Base-by-base conservation (phyloP, 2,113 vertebrate genomes). In the Vulpes ferrilata region DNA sequence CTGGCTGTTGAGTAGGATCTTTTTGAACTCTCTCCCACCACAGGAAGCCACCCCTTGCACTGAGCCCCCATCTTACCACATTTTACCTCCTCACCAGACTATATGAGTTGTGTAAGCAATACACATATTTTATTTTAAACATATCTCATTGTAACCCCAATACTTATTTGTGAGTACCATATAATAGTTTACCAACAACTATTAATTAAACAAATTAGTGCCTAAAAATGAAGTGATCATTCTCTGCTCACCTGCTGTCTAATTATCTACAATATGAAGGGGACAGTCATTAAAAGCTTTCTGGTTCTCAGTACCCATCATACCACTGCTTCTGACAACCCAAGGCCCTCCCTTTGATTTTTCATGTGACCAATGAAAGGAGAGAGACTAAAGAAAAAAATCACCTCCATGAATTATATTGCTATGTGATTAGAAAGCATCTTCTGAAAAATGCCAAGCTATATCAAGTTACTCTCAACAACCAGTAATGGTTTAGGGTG, bases 381-480 rank as follows among this genome's bases (percentile, higher is more conserved):
- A 67, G 38, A n/a, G 12, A 88, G 16, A n/a, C 20, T 84, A 73
- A 27, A 88, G 51, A 74, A 30, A 91, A 88, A 79, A 48, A 9
- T 32, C 71, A 64, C 5, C 7, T 60, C 88, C 25, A 81, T 69
- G 59, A 60, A 76, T 59, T 87, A 35, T 48, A 85, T 32, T 81
- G 30, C 38, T 84, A 8, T 23, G 59, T 27, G 15, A 30, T 73
- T 67, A 67, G 59, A 92, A 88, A 67, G 30, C 38, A 71, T 53
- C 15, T 48, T 92, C 73, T 89, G 19, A 84, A 91, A 93, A 88
- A 67, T 53, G 55, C 35, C 27, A 93, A 90, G 57, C n/a, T 73
- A 65, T 3, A 48, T 80, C 30, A 92, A 93, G 15, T 76, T 85
- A 80, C 20, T 91, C 82, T 88, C n/a, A 76, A 38, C 12, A 20